A percentile compares a stretch with the other conserved stretches of the same genome.
Conservation (phyloP, 2,113 vertebrate species). For the Eurypyga helias region DNA sequence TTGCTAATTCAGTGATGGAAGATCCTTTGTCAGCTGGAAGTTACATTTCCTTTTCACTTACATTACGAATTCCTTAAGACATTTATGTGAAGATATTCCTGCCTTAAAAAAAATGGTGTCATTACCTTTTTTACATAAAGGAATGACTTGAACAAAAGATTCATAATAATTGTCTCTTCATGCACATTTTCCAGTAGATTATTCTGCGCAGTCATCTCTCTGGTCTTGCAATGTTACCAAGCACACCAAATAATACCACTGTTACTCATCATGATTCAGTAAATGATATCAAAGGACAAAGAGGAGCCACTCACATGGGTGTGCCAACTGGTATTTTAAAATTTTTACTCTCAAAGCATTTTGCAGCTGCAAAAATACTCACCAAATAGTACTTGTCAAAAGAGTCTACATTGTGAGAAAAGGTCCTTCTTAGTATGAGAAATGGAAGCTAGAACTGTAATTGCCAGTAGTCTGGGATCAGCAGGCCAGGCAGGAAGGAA, state of each 20-base stretch:
- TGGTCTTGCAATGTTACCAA: not conserved
- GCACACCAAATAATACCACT: not conserved
- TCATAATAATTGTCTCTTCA: not conserved
- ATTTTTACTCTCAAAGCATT: not conserved
- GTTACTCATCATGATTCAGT: not conserved
- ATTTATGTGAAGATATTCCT: not conserved
- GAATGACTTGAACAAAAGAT: not conserved
- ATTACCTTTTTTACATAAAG: not conserved
- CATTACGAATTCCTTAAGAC: not conserved
- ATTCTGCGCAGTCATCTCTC: not conserved
- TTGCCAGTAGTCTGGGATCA: not conserved
- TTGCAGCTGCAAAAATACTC: not conserved
- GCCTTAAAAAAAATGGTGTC: not conserved
- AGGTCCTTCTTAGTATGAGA: not conserved
- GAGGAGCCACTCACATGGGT: not conserved
- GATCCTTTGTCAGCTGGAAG: not conserved
- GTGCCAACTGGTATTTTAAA: not conserved
- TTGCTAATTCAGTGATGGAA: not conserved
- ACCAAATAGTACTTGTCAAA: not conserved
- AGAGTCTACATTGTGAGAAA: not conserved
- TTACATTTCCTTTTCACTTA: not conserved
- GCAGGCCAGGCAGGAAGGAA: not conserved
- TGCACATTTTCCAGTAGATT: not conserved
- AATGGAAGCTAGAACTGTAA: not conserved
- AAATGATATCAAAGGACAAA: not conserved